Evolutionary conservation across 2,113 vertebrate species (phyloP), one percentile per base, ranked within the genome.

Genomic region (Ailurus styani): DNA sequence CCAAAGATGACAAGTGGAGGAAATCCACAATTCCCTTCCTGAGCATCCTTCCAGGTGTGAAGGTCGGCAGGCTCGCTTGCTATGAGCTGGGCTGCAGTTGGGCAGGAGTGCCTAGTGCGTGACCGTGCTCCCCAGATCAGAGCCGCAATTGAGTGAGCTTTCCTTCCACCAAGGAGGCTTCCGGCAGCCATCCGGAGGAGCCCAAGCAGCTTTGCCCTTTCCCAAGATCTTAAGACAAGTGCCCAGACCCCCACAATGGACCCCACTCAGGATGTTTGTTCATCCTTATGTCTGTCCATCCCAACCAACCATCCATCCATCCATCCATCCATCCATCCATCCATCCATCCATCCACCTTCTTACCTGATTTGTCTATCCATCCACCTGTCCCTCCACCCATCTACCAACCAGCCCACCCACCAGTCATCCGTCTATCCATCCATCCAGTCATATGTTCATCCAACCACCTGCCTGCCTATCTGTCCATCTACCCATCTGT

Each of bases 11-110:
- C 27, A 42, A 34, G 21, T 13, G 42, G 40, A 27, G 77, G 40
- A 45, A 31, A 54, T 3, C 68, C 4, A 17, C 18, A 27, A 5
- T 31, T 29, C 68, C n/a, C 37, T 64, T 55, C 54, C 68, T 8
- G 45, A 50, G 23, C 37, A 0, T 27, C 55, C 70, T 1, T 0
- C 31, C 18, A n/a, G 84, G n/a, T 2, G 9, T 52, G 78, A 42
- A 25, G 0, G 70, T 47, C 2, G 4, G 79, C 6, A 3, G 0
- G 3, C 45, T 45, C 0, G 0, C 55, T 60, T 0, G 4, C 57
- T 29, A 6, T 7, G 12, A 5, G 34, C 68, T 4, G 0, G 6
- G 15, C 34, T 1, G 5, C 0, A 1, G 45, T 3, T 7, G 52
- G 25, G 27, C 21, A 23, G 42, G 54, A 55, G 31, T 21, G 23